Percentiles rank a stretch among this genome's conserved stretches.
Conservation (phyloP, 1,140 invertebrate genomes). For the Helicoverpa zea region DNA sequence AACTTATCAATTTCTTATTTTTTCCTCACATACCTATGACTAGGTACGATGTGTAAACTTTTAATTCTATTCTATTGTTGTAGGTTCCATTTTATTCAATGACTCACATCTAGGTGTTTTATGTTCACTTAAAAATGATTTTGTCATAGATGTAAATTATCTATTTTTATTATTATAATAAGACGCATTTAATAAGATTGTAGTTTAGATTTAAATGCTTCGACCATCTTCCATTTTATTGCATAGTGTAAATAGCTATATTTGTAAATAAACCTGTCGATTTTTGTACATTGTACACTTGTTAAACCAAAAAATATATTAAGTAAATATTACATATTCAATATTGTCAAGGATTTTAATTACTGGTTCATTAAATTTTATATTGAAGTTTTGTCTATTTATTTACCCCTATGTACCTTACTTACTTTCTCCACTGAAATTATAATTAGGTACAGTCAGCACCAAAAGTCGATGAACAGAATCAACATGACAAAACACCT, state of each 20-base stretch:
- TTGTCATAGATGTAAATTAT: constrained; percentile 28
- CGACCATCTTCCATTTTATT: constrained; percentile 52
- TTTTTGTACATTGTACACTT: constrained; percentile 53
- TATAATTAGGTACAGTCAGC: no score
- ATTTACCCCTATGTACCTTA: not conserved
- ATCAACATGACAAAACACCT: no score
- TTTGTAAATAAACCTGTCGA: constrained; percentile 55
- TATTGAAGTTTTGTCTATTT: constrained; percentile 16
- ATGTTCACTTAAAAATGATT: constrained; percentile 19
- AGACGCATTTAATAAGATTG: constrained; percentile 40
- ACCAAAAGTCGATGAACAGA: no score
- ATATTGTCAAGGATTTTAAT: constrained; percentile 50
- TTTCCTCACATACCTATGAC: not conserved
- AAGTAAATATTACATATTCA: constrained; percentile 51
- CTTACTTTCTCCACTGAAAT: not conserved
- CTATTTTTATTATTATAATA: constrained; percentile 24
- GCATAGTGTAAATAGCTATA: constrained; percentile 54
- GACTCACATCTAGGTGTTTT: constrained; percentile 11
- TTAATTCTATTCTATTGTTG: not conserved
- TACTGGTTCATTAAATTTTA: constrained; percentile 55
- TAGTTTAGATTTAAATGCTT: constrained; percentile 45
- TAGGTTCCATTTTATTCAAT: constrained; percentile 2
- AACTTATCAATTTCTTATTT: not conserved
- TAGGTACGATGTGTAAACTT: not conserved
- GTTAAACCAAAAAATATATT: constrained; percentile 51